Evolutionary conservation across 2,797 vertebrate species (phyloP), one percentile per base, ranked within the genome.

Genomic region (Halcyon badia): DNA sequence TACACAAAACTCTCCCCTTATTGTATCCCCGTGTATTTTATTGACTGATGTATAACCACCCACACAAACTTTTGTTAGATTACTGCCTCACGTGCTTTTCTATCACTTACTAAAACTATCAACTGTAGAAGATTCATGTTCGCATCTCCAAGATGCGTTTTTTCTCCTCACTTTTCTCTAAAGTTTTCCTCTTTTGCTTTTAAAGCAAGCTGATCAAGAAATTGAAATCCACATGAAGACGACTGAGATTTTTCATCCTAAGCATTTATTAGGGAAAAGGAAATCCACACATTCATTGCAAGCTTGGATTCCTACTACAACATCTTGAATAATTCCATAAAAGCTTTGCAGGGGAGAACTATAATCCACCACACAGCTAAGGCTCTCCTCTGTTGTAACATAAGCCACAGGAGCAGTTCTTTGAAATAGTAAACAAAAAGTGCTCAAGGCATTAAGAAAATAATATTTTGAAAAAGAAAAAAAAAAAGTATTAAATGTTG

Each of bases 401-500:
- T 9, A 86, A 33, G 69, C 60, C 83, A 78, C 42, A 75, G 76
- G 69, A 95, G 87, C 37, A 69, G 61, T 76, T 80, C 94, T 83
- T 84, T 56, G 82, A 87, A 97, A 90, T 10, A 96, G 79, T 93
- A 96, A 94, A 94, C 66, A 92, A 61, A 92, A 94, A 94, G 24
- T 49, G 94, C 97, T 91, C 83, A 66, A 68, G 96, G 97, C 89
- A 39, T 75, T 73, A 92, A 86, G 93, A 94, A 70, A 85, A 85
- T 68, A 92, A 68, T 95, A 92, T 79, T 94, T 77, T 60, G 54
- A 51, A 75, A 89, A 56, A 69, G 22, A 21, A 52, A 66, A 81
- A 65, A 64, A 76, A n/a, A 46, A 61, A 33, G 39, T 56, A 96
- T 69, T 83, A 90, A 88, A 89, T 26, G 87, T 78, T 91, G 57